Conservation (phyloP, 2,113 vertebrate species). For the Tetraodon nigroviridis region DNA sequence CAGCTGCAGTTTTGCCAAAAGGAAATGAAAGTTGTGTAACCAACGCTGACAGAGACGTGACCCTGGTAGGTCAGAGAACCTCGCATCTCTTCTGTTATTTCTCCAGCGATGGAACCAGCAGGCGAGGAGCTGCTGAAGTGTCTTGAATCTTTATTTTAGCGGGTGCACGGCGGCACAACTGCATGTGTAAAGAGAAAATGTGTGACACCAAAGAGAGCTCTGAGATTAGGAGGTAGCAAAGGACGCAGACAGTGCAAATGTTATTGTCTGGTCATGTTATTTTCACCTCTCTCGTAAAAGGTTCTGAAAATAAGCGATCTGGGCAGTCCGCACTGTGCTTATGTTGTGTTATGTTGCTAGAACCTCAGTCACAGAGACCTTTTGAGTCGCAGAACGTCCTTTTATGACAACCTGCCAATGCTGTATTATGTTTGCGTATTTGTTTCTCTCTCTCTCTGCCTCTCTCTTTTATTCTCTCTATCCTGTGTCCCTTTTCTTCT, state of each 20-base stretch:
- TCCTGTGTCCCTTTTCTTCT: too few relatives aligned
- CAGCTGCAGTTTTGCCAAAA: conserved; percentile 26
- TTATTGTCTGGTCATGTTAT: conserved; percentile 10
- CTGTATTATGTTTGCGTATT: too few relatives aligned
- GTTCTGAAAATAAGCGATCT: conserved; percentile 21
- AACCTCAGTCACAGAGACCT: conserved; percentile 38
- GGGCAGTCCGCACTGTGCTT: conserved; percentile 27
- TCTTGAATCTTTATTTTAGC: conserved; percentile 2
- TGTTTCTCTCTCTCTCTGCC: too few relatives aligned
- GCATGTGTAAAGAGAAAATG: conserved; percentile 16
- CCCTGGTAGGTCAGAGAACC: conserved; percentile 42
- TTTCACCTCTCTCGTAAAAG: conserved; percentile 28
- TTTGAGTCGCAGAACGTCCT: too few relatives aligned
- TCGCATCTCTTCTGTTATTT: conserved; percentile 40
- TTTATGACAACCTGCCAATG: too few relatives aligned
- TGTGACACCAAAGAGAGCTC: too few relatives aligned
- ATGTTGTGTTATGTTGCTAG: conserved; percentile 13
- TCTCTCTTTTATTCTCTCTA: too few relatives aligned
- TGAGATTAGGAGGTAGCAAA: too few relatives aligned
- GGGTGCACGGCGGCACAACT: too few relatives aligned
- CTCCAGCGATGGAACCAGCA: conserved; percentile 34
- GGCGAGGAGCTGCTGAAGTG: conserved; percentile 16
- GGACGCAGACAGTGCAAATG: conserved; percentile 2
- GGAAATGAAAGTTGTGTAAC: conserved; percentile 25
- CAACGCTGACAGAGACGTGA: conserved; percentile 6